Conservation (phyloP, 53 echinoderm and acorn worm species). For the Temnopleurus reevesii region DNA sequence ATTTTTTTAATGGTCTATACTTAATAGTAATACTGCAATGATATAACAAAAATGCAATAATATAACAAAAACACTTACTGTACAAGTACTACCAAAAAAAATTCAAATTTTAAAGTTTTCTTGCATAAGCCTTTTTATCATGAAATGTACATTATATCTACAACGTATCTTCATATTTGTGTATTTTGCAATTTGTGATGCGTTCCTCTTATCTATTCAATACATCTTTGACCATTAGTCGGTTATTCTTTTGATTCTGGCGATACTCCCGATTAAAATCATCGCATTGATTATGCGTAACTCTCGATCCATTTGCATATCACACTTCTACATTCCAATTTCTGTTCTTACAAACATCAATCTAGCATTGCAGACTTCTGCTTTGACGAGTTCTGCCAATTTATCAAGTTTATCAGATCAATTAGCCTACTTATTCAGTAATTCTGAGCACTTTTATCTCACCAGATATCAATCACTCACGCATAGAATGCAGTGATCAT, state of each 20-base stretch:
- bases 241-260: conserved; percentile 23
- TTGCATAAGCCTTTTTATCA: too few species aligned
- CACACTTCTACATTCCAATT: not conserved
- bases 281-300: not conserved
- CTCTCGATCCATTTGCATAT: not conserved
- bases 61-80: too few species aligned
- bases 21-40: too few species aligned
- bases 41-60: too few species aligned
- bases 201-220: not conserved
- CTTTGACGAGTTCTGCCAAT: not conserved
- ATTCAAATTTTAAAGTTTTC: too few species aligned
- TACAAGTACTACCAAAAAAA: too few species aligned
- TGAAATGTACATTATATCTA: too few species aligned
- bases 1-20: too few species aligned
- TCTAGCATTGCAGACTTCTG: not conserved
- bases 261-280: not conserved
- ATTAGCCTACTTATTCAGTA: conserved; percentile 4
- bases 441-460: not conserved
- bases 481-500: not conserved
- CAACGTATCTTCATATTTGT: too few species aligned
- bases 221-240: not conserved
- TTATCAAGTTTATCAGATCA: not conserved
- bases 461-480: not conserved
- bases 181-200: not conserved
- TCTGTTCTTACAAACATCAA: not conserved